phyloP scores from a whole-genome alignment of 92 coral and sea anemone species.

The Paragorgia papillata region DNA sequence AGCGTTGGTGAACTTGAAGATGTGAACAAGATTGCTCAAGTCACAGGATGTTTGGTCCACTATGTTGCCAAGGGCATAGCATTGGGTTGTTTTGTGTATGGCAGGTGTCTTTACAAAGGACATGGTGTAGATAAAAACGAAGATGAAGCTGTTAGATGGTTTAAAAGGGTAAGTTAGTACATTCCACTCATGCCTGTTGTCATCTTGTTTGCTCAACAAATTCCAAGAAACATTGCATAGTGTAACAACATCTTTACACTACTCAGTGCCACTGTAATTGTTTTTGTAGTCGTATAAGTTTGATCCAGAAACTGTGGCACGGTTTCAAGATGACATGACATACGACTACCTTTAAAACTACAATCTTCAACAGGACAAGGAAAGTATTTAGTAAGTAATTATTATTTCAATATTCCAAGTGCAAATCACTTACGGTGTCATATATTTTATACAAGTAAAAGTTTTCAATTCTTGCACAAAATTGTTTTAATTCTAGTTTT shows the following conservation, averaged over 20 bases:
- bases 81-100: slow-evolving; percentile 89
- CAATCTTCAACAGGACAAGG: too few species aligned
- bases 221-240: background rate
- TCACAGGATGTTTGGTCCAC: slow-evolving; percentile 80
- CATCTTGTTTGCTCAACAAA: background rate
- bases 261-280: too few species aligned
- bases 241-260: too few species aligned
- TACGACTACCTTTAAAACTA: slow-evolving; percentile 78
- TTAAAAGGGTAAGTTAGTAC: slow-evolving; percentile 70
- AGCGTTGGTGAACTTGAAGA: slow-evolving; percentile 97
- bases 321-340: slow-evolving; percentile 89
- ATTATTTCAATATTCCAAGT: too few species aligned
- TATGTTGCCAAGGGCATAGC: slow-evolving; percentile 96
- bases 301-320: slow-evolving; percentile 91
- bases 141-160: slow-evolving; percentile 76
- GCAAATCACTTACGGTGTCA: too few species aligned
- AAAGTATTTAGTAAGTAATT: too few species aligned
- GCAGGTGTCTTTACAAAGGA: slow-evolving; percentile 86
- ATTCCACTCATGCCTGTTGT: too few species aligned
- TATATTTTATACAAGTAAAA: too few species aligned
- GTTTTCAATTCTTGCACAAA: too few species aligned
- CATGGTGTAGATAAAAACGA: slow-evolving; percentile 73
- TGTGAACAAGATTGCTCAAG: slow-evolving; percentile 78
- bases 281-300: slow-evolving; percentile 72
- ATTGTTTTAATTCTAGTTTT: too few species aligned